These are phyloP conservation scores for Nyleta sp. DNA, from an alignment of 2,888 invertebrate genomes.

Conservation along the genomic window DNA sequence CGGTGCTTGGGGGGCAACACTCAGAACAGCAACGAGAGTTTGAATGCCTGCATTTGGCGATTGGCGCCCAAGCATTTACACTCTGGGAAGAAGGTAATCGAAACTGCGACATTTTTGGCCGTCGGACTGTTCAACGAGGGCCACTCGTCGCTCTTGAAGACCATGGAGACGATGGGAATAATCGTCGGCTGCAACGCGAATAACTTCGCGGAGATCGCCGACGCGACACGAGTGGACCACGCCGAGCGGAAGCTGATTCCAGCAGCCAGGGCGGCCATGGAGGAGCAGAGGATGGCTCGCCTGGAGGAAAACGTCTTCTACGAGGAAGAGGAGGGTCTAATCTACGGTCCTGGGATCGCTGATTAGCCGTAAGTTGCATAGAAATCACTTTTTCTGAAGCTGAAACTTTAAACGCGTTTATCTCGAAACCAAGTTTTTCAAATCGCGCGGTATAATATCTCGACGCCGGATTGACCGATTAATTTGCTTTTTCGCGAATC, in stretches of 20 bases:
- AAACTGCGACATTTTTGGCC: conserved; percentile 18
- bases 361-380: not conserved
- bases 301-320: conserved; percentile 2
- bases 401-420: no score
- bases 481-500: not conserved
- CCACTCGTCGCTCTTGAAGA: not conserved
- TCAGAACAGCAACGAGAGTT: not conserved
- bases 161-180: conserved; percentile 1
- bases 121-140: conserved; percentile 8
- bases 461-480: not conserved
- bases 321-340: conserved; percentile 9
- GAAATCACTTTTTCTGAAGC: not conserved
- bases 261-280: not conserved
- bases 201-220: not conserved
- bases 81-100: not conserved
- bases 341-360: not conserved
- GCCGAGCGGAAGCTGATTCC: not conserved
- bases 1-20: conserved; percentile 1
- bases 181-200: not conserved
- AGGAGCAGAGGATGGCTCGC: not conserved
- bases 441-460: conserved; percentile 2
- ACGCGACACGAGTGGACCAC: not conserved
- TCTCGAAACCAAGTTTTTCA: not conserved
- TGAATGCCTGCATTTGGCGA: conserved; percentile 7
- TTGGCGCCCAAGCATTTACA: not conserved